Evolutionary conservation across 2,113 vertebrate genomes (phyloP).

Genomic region (Arvicanthis niloticus): DNA sequence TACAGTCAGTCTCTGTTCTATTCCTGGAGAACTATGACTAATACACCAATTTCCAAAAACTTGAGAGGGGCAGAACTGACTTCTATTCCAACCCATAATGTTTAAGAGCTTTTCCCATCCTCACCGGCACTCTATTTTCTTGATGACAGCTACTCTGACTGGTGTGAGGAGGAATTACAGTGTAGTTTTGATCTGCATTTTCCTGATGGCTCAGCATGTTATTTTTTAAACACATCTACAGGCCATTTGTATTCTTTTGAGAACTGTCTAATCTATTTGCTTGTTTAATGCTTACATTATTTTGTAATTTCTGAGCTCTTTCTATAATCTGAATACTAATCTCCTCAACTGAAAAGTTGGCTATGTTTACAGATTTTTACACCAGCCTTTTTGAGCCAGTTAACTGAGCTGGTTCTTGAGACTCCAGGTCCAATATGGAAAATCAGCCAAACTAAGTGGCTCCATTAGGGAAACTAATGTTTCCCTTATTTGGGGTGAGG

Average conservation of each 20-base stretch:
- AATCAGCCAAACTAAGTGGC: not conserved
- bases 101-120: not conserved
- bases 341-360: not conserved
- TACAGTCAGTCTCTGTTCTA: not conserved
- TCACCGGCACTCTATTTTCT: not conserved
- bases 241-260: not conserved
- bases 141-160: not conserved
- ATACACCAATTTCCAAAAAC: not conserved
- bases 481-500: not conserved
- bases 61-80: not conserved
- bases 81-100: not conserved
- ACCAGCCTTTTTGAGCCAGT: not conserved
- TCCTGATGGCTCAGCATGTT: not conserved
- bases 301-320: not conserved
- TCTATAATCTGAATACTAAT: not conserved
- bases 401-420: not conserved
- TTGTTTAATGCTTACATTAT: not conserved
- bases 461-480: not conserved
- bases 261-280: not conserved
- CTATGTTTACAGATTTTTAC: not conserved
- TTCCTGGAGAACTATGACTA: not conserved
- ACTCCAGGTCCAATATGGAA: not conserved
- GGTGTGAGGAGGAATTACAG: not conserved
- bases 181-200: not conserved
- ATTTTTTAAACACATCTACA: not conserved